phyloP scores from a whole-genome alignment of 1,140 invertebrate species.

The Drosophila micromelanica region DNA sequence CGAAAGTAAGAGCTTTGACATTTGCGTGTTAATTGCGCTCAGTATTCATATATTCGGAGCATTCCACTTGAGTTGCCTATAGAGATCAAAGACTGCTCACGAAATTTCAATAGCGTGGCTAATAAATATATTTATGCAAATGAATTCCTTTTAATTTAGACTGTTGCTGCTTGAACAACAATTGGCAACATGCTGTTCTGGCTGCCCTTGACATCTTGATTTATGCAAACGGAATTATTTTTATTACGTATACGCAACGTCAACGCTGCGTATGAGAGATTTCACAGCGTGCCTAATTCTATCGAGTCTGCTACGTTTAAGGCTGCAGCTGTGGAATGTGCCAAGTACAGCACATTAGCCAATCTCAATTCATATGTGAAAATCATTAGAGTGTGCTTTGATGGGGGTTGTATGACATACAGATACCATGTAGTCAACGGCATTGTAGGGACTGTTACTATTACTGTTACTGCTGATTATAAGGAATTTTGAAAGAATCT shows the following conservation, averaged over 20 bases:
- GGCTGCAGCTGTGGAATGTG: not conserved
- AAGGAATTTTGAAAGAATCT: too few species aligned
- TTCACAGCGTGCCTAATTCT: constrained; percentile 51
- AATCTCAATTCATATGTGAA: constrained; percentile 15
- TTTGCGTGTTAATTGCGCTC: constrained; percentile 70
- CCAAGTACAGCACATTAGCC: not conserved
- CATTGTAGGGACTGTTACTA: too few species aligned
- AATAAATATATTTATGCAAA: constrained; percentile 77
- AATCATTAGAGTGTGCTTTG: not conserved
- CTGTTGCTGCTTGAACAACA: constrained; percentile 33
- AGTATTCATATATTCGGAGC: constrained; percentile 43
- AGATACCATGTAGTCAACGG: not conserved
- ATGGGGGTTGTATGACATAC: not conserved
- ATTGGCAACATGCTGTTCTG: constrained; percentile 53
- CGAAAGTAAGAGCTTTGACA: constrained; percentile 61
- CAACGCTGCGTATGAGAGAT: constrained; percentile 56
- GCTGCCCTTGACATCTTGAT: constrained; percentile 45
- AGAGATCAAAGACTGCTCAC: constrained; percentile 57
- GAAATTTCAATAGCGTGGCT: constrained; percentile 38
- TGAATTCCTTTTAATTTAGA: constrained; percentile 58
- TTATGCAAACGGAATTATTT: constrained; percentile 67
- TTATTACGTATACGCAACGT: constrained; percentile 26
- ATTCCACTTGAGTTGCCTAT: constrained; percentile 43
- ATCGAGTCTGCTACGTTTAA: constrained; percentile 12
- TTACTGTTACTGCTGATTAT: too few species aligned